Evolutionary conservation across 2,888 invertebrate genomes (phyloP), one percentile per base, ranked within the genome.

Genomic region (Pimpla rufipes): DNA sequence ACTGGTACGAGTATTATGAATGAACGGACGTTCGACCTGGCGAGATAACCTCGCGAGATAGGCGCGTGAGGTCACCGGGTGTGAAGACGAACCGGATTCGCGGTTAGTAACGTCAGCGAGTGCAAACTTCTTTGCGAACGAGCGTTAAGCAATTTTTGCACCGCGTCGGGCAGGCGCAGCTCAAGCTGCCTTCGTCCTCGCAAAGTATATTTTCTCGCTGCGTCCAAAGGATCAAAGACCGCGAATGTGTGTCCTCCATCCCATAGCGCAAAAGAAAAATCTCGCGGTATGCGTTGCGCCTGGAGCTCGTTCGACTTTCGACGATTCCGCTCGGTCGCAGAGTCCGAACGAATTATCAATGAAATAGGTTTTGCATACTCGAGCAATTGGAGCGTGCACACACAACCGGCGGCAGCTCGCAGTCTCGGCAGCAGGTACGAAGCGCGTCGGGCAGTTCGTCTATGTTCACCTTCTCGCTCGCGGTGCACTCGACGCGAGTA

Each of bases 401-500:
- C 57, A 76, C 21, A 29, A 29, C 29, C 29, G 29, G 29, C 29
- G 5, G 29, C 29, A 29, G 29, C 29, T 29, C 29, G 70, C 70
- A 59, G 42, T 40, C 37, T 62, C 62, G 40, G 37, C 62, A 62
- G 37, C 62, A 70, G 78, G 52, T 52, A 50, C 35, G 52, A 52
- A 55, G 77, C 85, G 77, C 37, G 50, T 40, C 66, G 29, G 79
- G 37, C 55, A 59, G 42, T 79, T 55, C 42, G 68, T 73, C 55
- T 66, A 74, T 57, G 52, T 67, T 45, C 73, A 55, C 74, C 50
- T 79, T 84, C 85, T 85, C 85, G 76, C 77, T 71, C 84, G n/a
- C n/a, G n/a, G n/a, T n/a, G 81, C 81, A 71, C 71, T 59, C 77
- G n/a, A n/a, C n/a, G 76, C 59, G 85, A 84, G 86, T 85, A 88